Base-by-base conservation (phyloP, 2,113 vertebrate species). In the Nettapus auritus region DNA sequence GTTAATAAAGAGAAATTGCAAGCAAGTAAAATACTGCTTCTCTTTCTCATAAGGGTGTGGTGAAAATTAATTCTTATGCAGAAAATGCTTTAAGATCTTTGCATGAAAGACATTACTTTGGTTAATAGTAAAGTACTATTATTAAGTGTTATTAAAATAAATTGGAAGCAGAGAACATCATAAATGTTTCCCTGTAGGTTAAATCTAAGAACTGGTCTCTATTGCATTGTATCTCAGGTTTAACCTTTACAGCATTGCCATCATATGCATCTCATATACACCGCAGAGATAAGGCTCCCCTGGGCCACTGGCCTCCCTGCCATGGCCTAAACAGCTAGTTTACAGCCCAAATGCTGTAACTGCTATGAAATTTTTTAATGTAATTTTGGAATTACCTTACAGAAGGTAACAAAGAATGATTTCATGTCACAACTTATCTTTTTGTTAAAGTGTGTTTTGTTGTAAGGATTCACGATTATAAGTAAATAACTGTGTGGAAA, bases 61-160 rank as follows among this genome's bases (percentile, higher is more conserved):
- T 95, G 78, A 95, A 92, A 97, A 88, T 93, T 92, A 96, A 95
- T 87, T 62, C 69, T 60, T 84, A 25, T 66, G 77, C 82, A 89
- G 87, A 94, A 92, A 90, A 57, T 92, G 33, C 57, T 97, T 96
- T 96, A 86, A 92, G 56, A 94, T 88, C 86, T 56, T 78, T 85
- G 23, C 90, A 96, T 95, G 86, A 97, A 97, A 96, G 91, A 20
- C 68, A 93, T 63, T 94, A 60, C 33, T 94, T 90, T 34, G 29
- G 38, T 83, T 86, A 95, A 93, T 81, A 95, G 36, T 46, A 89
- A 88, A 92, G 38, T 76, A 87, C 90, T 94, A 94, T 96, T 97
- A 97, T 97, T 98, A 97, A 95, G 82, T 81, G 75, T 95, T 96
- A 96, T 97, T 98, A 97, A 97, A 97, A 92, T 93, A 97, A 97